Evolutionary conservation across 2,888 invertebrate genomes (phyloP).

Genomic region (Rhagonycha lutea): DNA sequence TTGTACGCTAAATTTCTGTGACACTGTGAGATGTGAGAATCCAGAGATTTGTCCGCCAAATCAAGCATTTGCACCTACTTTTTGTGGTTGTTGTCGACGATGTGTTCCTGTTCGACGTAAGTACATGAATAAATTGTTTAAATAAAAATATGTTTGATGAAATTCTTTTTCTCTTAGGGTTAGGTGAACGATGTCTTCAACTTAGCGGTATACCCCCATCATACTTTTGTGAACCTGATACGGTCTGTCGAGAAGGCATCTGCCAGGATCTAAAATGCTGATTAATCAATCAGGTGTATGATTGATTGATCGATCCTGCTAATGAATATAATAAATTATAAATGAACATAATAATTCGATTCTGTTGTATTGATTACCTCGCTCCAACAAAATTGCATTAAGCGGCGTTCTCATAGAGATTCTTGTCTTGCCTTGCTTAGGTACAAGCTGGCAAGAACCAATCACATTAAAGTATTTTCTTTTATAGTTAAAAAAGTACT

Average conservation of each 20-base stretch:
- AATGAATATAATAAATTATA: neutral
- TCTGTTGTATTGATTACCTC: too few relatives aligned
- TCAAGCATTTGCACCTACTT: neutral
- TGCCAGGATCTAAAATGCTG: neutral
- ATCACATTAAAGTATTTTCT: too few relatives aligned
- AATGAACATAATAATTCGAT: neutral
- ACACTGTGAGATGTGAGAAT: neutral
- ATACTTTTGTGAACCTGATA: neutral
- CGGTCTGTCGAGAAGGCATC: neutral
- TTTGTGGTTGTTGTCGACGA: neutral
- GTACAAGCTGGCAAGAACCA: too few relatives aligned
- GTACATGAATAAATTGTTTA: neutral
- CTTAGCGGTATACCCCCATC: too few relatives aligned
- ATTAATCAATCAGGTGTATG: neutral
- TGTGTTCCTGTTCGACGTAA: slow-evolving; percentile 3
- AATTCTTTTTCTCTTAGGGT: neutral
- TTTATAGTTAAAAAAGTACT: too few relatives aligned
- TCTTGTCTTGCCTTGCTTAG: too few relatives aligned
- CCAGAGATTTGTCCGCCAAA: neutral
- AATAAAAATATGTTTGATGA: neutral
- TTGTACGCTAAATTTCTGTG: neutral
- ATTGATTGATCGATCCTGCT: neutral
- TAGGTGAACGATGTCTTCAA: neutral
- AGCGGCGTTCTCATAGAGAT: too few relatives aligned
- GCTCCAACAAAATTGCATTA: too few relatives aligned